Evolutionary conservation across 2,113 vertebrate species (phyloP).

Genomic region (Chaetodon trifascialis): DNA sequence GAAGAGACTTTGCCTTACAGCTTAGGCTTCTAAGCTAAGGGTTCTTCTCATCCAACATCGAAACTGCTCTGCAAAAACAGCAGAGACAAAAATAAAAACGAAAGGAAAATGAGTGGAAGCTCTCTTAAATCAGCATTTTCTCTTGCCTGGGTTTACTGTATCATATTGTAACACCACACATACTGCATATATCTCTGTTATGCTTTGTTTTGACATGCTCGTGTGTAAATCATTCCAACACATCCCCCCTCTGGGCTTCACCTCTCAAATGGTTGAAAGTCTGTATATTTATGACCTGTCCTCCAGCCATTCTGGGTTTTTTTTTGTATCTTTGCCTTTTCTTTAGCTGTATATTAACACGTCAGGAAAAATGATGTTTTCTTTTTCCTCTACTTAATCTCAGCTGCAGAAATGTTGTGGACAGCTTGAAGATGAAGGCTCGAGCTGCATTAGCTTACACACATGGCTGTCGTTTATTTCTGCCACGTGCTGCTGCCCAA

Average conservation of each 20-base stretch:
- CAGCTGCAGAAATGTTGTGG: background rate
- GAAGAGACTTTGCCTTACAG: background rate
- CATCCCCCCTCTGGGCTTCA: background rate
- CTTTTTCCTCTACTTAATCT: background rate
- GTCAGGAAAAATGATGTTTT: background rate
- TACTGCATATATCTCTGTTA: conserved; percentile 1
- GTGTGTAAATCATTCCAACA: background rate
- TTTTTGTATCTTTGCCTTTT: conserved; percentile 9
- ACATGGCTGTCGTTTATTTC: conserved; percentile 41
- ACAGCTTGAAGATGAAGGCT: conserved; percentile 27
- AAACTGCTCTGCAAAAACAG: background rate
- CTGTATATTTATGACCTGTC: background rate
- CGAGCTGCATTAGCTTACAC: background rate
- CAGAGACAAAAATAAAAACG: background rate
- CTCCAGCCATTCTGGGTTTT: background rate
- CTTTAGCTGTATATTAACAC: background rate
- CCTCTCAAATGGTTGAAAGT: conserved; percentile 19
- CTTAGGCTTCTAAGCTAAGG: background rate
- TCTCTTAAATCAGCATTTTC: background rate
- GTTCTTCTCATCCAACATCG: background rate
- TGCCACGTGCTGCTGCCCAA: conserved; percentile 25
- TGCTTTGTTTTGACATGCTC: background rate
- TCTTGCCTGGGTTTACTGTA: background rate
- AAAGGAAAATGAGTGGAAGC: background rate
- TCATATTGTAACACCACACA: conserved; percentile 5